Percentiles rank a stretch among this genome's conserved stretches.
These are phyloP conservation scores for Drosophila tani DNA, from an alignment of 1,140 invertebrate genomes.

Conservation along the genomic window DNA sequence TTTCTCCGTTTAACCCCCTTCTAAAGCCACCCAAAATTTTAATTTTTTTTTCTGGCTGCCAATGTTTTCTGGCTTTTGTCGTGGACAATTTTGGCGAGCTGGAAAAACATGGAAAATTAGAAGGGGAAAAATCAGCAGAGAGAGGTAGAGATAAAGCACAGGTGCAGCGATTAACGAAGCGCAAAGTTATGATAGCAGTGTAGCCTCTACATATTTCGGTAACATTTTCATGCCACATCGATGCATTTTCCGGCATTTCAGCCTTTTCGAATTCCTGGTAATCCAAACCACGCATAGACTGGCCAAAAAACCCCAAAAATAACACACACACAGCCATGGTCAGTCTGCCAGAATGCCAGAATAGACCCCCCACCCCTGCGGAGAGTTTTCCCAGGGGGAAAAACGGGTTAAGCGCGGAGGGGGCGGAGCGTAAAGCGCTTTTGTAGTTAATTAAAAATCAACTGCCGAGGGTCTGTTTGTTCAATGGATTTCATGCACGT, in stretches of 20 bases:
- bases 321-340: conserved; percentile 26
- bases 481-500: conserved; percentile 85
- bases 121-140: conserved; percentile 22
- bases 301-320: conserved; percentile 48
- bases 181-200: conserved; percentile 79
- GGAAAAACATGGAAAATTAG: conserved; percentile 51
- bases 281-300: conserved; percentile 48
- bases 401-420: conserved; percentile 32
- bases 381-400: conserved; percentile 4
- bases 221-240: conserved; percentile 29
- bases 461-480: conserved; percentile 84
- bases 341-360: conserved; percentile 12
- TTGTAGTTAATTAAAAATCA: conserved; percentile 85
- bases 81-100: conserved; percentile 19
- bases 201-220: conserved; percentile 37
- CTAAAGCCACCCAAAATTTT: conserved; percentile 6
- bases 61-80: conserved; percentile 41
- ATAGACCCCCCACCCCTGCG: neutral
- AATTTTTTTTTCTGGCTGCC: conserved; percentile 8
- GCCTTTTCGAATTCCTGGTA: conserved; percentile 29
- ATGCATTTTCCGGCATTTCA: conserved; percentile 11
- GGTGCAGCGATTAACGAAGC: conserved; percentile 80
- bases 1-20: neutral
- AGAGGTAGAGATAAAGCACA: conserved; percentile 24
- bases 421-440: conserved; percentile 72